Percentiles rank a stretch among this genome's conserved stretches.
phyloP scores from a whole-genome alignment of 2,113 vertebrate genomes.

The Edolisoma coerulescens region DNA sequence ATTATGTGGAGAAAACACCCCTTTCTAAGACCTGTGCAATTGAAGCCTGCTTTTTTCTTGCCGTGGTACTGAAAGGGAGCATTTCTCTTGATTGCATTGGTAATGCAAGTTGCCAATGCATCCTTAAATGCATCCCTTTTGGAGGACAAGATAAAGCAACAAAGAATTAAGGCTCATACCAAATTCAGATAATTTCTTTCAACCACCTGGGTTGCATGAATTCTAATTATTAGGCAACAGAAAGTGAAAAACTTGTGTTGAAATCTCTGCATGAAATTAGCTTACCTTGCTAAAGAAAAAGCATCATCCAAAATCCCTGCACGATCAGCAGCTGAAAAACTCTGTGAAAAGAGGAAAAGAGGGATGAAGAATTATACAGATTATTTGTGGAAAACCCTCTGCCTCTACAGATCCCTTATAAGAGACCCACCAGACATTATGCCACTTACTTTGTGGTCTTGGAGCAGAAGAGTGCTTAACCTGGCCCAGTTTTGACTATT shows the following conservation, averaged over 20 bases:
- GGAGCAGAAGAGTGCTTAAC: slow-evolving; percentile 66
- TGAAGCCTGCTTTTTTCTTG: not conserved
- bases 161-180: not conserved
- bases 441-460: slow-evolving; percentile 68
- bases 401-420: not conserved
- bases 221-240: not conserved
- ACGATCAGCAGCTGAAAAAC: slow-evolving; percentile 74
- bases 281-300: slow-evolving; percentile 86
- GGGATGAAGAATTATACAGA: not conserved
- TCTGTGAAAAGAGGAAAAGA: slow-evolving; percentile 50
- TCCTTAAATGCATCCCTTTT: not conserved
- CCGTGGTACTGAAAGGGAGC: not conserved
- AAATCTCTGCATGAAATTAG: not conserved
- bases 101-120: not conserved
- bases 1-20: not conserved
- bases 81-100: not conserved
- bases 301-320: slow-evolving; percentile 79
- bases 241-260: not conserved
- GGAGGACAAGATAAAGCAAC: not conserved
- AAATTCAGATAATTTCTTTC: not conserved
- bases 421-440: not conserved
- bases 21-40: not conserved
- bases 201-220: not conserved
- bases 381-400: not conserved
- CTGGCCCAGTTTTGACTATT: slow-evolving; percentile 69